Conservation (phyloP, 2,797 vertebrate species). For the Melanogrammus aeglefinus region DNA sequence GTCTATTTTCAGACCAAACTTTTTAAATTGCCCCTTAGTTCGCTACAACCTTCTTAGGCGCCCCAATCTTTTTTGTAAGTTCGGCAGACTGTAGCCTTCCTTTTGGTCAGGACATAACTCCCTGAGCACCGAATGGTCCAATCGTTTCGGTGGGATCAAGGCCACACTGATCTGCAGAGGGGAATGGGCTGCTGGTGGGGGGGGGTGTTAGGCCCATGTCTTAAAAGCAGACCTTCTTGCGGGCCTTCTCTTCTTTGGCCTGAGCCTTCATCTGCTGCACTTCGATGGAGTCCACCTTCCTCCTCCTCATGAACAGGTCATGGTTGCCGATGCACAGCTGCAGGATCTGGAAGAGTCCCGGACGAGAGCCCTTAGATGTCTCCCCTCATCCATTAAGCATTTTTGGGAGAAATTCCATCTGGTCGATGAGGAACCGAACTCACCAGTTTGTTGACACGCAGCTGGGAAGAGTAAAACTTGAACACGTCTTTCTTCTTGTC, state of each 20-base stretch:
- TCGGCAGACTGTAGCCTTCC: neutral
- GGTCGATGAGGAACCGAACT: conserved; percentile 40
- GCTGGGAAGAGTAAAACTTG: conserved; percentile 91
- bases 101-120: neutral
- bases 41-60: neutral
- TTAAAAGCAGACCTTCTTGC: conserved; percentile 82
- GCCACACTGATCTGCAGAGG: too few relatives aligned
- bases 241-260: conserved; percentile 89
- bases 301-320: conserved; percentile 88
- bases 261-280: conserved; percentile 95
- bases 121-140: too few relatives aligned
- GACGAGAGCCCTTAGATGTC: neutral
- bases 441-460: conserved; percentile 90
- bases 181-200: neutral
- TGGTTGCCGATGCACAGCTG: conserved; percentile 93
- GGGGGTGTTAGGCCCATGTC: neutral
- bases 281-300: conserved; percentile 90
- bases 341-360: conserved; percentile 73
- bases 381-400: neutral
- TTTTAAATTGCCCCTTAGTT: too few relatives aligned
- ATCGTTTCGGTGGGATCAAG: too few relatives aligned
- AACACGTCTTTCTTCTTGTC: conserved; percentile 93
- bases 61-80: neutral
- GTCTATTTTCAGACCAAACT: too few relatives aligned
- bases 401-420: neutral